A percentile compares a stretch with the other conserved stretches of the same genome.
Conservation (phyloP, 2,888 invertebrate species). For the Pherbina coryleti region DNA sequence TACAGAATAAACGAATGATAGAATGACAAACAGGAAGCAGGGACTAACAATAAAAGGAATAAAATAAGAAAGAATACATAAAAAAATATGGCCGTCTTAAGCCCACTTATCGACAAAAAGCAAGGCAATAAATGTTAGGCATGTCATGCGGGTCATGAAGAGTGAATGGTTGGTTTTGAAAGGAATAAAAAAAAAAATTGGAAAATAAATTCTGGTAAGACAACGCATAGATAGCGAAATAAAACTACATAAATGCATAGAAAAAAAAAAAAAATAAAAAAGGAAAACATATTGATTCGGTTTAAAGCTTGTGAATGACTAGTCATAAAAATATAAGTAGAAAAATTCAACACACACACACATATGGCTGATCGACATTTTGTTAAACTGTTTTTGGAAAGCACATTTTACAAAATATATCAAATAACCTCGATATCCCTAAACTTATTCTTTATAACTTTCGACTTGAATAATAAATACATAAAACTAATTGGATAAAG, state of each 20-base stretch:
- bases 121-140: not conserved
- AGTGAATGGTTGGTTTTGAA: not conserved
- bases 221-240: too few relatives aligned
- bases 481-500: too few relatives aligned
- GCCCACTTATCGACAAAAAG: not conserved
- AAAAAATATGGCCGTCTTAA: not conserved
- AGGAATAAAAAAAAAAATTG: not conserved
- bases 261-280: not conserved
- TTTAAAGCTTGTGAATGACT: not conserved
- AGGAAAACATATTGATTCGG: not conserved
- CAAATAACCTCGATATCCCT: too few relatives aligned
- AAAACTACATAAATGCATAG: not conserved
- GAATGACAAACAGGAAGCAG: slow-evolving; percentile 9
- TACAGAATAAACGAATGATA: slow-evolving; percentile 26
- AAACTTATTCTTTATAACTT: too few relatives aligned
- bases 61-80: not conserved
- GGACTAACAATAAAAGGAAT: not conserved
- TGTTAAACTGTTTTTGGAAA: too few relatives aligned
- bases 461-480: too few relatives aligned
- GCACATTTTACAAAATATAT: too few relatives aligned
- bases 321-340: too few relatives aligned
- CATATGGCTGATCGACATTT: too few relatives aligned
- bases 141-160: not conserved
- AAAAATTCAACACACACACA: too few relatives aligned
- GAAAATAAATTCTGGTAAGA: not conserved